Base-by-base conservation (phyloP, 2,797 vertebrate species). In the Eulemur coronatus region DNA sequence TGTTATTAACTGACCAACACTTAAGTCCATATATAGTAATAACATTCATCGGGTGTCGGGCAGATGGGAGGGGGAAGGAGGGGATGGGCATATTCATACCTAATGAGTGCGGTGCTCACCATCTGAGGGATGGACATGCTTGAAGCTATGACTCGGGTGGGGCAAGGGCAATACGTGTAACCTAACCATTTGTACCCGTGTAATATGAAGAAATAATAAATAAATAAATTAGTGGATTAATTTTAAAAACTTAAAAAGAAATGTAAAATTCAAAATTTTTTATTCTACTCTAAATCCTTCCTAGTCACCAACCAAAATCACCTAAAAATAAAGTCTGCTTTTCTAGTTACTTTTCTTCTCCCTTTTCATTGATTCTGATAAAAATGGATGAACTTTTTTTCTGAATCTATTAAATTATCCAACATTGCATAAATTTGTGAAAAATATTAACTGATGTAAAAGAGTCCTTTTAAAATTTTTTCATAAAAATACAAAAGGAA, bases 301-400 rank as follows among this genome's bases (percentile, higher is more conserved):
- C 30, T 76, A 35, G 30, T 93, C 48, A 7, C 48, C 28, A 94
- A 78, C 6, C 12, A 79, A 82, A 95, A 18, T 85, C 41, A 28
- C n/a, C 24, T 90, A 63, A 90, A 95, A 88, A 72, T 91, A 13
- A 89, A 88, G 9, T 93, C 59, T 59, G 18, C 17, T 81, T 92
- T 94, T 78, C 78, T 78, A 65, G 46, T 55, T 75, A 78, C 22
- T 96, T 92, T 95, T 92, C 22, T 73, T 89, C 24, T 96, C 1
- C 11, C 15, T 82, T 82, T 89, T 89, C 20, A 43, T 33, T 91
- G 55, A 76, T n/a, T 50, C 30, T 84, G 43, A 94, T 80, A n/a
- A 96, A 94, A 94, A 52, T 91, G 43, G 84, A 84, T 41, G 26
- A 1, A 59, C 20, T 72, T 75, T 38, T 41, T 26, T 57, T 67